Base-by-base conservation (phyloP, 1,140 invertebrate genomes). In the Sycophaga agraensis region DNA sequence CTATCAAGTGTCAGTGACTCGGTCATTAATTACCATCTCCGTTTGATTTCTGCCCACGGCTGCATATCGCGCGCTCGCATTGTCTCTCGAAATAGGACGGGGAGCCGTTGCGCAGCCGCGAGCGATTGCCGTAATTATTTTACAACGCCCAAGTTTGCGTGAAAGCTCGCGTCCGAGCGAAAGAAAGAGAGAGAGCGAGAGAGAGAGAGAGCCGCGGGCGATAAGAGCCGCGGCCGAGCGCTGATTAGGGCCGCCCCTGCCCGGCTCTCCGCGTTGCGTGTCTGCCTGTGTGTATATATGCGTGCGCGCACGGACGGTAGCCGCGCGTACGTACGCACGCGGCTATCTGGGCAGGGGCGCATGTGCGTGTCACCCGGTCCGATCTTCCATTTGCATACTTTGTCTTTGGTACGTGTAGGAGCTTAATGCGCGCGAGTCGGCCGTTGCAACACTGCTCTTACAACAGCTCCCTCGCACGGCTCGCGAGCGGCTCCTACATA, bases 161-260 rank as follows among this genome's bases (percentile, higher is more conserved):
- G 66, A 64, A 67, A 63, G 48, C 43, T 59, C 56, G 60, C 63
- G 64, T 65, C 67, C 67, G 67, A 67, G 28, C 24, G 40, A 58
- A n/a, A n/a, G n/a, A n/a, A n/a, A n/a, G n/a, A n/a, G n/a, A n/a
- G n/a, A n/a, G n/a, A n/a, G n/a, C n/a, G n/a, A n/a, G n/a, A n/a
- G n/a, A n/a, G n/a, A n/a, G n/a, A n/a, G 42, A 63, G 48, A 45
- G 46, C 31, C n/a, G 16, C 4, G 22, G 5, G 7, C 24, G 45
- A 58, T 58, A 58, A 58, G 45, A 35, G 28, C n/a, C n/a, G n/a
- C n/a, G n/a, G n/a, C n/a, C n/a, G n/a, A 46, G 54, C 31, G 40
- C 35, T 46, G 56, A 59, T 49, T 59, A 17, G n/a, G n/a, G n/a
- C n/a, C 31, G 5, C 46, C 19, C 42, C 45, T 40, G 19, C 17